phyloP scores from a whole-genome alignment of 1,140 invertebrate species.

The Lethrus apterus region DNA sequence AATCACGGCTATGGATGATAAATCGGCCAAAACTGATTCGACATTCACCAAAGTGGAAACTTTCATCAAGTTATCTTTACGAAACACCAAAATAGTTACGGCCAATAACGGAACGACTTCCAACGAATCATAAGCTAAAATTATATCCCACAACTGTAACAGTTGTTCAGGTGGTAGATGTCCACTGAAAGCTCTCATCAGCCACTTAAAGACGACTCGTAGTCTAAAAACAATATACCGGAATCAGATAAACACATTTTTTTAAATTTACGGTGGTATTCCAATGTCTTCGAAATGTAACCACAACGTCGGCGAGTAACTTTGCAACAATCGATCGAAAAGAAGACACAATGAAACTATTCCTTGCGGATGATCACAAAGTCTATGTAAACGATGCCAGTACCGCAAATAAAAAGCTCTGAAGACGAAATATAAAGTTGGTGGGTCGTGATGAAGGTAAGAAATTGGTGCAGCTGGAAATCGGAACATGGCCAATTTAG shows the following conservation, averaged over 20 bases:
- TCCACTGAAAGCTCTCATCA: conserved; percentile 91
- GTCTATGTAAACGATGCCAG: conserved; percentile 84
- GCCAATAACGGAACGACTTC: conserved; percentile 83
- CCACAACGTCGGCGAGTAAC: conserved; percentile 83
- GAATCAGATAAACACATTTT: not conserved
- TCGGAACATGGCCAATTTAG: not conserved
- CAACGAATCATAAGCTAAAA: conserved; percentile 85
- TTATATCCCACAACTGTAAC: conserved; percentile 81
- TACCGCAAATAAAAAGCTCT: conserved; percentile 85
- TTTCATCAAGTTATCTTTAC: conserved; percentile 87
- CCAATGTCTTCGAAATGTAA: conserved; percentile 80
- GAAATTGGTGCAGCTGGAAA: conserved; percentile 84
- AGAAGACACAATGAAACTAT: conserved; percentile 73
- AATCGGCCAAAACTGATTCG: conserved; percentile 82
- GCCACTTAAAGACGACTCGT: conserved; percentile 89
- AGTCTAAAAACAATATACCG: conserved; percentile 51
- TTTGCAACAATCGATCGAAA: conserved; percentile 86
- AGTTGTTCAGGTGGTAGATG: conserved; percentile 88
- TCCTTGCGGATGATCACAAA: conserved; percentile 85
- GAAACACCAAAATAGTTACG: conserved; percentile 82
- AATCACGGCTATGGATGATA: conserved; percentile 83
- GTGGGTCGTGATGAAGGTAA: conserved; percentile 84
- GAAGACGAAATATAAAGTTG: conserved; percentile 83
- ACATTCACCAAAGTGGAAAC: conserved; percentile 76
- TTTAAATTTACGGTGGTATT: conserved; percentile 78